These are phyloP conservation scores for Oncopodura yosiiana DNA, from an alignment of 1,140 invertebrate genomes.

Conservation along the genomic window DNA sequence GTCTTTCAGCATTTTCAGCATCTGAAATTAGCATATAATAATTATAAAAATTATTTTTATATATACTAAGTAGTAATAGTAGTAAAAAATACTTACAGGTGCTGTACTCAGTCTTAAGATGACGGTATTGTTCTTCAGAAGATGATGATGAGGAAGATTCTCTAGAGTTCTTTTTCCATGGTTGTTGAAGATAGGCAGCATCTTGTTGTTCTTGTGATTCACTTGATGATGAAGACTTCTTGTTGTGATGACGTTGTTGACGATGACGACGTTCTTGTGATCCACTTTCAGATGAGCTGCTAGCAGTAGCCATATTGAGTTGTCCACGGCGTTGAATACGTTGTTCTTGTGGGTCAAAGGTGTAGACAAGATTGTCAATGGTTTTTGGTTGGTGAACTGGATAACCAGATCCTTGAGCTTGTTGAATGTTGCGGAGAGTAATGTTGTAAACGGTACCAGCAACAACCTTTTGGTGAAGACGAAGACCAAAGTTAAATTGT, in stretches of 20 bases:
- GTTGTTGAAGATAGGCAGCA: neutral
- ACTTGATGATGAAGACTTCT: neutral
- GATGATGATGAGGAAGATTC: neutral
- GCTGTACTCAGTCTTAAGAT: too few relatives aligned
- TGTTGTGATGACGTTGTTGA: neutral
- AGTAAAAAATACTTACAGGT: too few relatives aligned
- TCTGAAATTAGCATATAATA: neutral
- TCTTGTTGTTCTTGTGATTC: constrained; percentile 4
- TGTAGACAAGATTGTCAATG: constrained; percentile 27
- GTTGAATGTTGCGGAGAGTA: constrained; percentile 15
- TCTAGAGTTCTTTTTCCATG: too few relatives aligned
- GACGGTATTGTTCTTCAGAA: neutral
- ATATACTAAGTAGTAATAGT: neutral
- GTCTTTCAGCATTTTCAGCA: neutral
- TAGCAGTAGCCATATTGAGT: constrained; percentile 2
- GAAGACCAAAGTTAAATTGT: constrained; percentile 23
- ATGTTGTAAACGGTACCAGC: constrained; percentile 26
- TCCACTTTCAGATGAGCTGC: too few relatives aligned
- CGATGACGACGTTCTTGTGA: neutral
- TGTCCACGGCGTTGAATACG: constrained; percentile 7
- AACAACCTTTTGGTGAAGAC: constrained; percentile 13
- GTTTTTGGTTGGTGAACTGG: constrained; percentile 15
- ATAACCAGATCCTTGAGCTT: neutral
- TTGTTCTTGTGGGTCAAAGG: constrained; percentile 28
- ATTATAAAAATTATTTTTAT: neutral